phyloP scores from a whole-genome alignment of 2,888 invertebrate genomes.

The Dyspetes luteomarginatus region DNA sequence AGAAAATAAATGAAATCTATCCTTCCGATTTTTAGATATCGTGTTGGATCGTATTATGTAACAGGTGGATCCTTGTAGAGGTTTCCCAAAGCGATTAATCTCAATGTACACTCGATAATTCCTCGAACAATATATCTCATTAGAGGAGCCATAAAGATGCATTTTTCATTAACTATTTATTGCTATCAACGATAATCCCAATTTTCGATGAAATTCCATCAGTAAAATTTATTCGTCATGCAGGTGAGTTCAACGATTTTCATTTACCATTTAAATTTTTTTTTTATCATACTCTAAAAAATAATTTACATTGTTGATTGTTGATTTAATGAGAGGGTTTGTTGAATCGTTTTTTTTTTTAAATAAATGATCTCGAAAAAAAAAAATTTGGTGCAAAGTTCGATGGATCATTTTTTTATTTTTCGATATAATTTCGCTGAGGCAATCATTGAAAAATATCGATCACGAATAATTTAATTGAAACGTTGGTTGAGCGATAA shows the following conservation, averaged over 20 bases:
- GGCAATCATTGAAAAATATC: no score
- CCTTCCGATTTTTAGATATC: slow-evolving; percentile 45
- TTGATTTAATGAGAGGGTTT: no score
- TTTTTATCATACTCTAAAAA: background rate
- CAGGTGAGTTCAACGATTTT: slow-evolving; percentile 47
- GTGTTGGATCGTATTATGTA: slow-evolving; percentile 49
- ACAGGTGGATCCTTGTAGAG: slow-evolving; percentile 55
- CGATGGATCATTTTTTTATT: no score
- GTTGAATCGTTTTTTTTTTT: no score
- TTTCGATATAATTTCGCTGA: no score
- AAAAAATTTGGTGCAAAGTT: background rate
- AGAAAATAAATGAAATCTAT: slow-evolving; percentile 16
- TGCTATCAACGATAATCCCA: slow-evolving; percentile 14
- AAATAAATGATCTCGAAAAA: background rate
- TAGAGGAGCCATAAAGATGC: slow-evolving; percentile 49
- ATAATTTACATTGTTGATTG: no score
- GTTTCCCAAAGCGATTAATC: slow-evolving; percentile 57
- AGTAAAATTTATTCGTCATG: background rate
- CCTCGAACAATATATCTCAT: slow-evolving; percentile 63
- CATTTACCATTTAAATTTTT: background rate
- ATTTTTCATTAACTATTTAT: slow-evolving; percentile 47
- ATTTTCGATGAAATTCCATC: background rate
- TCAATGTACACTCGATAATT: slow-evolving; percentile 65
- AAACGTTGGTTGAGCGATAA: no score
- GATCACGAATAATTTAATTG: no score